phyloP scores from a whole-genome alignment of 2,797 vertebrate species.

The Eulemur rubriventer region DNA sequence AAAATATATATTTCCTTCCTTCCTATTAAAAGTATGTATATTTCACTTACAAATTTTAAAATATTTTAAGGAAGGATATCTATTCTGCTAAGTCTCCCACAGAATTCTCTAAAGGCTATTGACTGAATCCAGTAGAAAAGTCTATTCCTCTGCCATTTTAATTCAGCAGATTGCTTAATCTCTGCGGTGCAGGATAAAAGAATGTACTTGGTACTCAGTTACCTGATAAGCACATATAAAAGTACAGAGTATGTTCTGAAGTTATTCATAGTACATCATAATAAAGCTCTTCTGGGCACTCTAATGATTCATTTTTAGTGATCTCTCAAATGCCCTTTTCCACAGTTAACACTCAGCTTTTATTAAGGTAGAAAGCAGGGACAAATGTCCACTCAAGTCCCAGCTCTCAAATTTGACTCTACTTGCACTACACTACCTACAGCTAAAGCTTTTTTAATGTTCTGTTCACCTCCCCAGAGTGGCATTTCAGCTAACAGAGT shows the following conservation, averaged over 20 bases:
- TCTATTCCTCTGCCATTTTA: conserved; percentile 68
- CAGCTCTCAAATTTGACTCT: conserved; percentile 88
- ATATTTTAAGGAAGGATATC: conserved; percentile 59
- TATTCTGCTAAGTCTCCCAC: conserved; percentile 50
- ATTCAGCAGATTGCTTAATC: conserved; percentile 73
- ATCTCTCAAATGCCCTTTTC: conserved; percentile 87
- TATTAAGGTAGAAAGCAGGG: conserved; percentile 88
- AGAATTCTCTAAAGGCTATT: conserved; percentile 53
- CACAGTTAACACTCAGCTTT: conserved; percentile 88
- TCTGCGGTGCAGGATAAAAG: conserved; percentile 72
- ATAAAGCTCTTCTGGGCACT: conserved; percentile 86
- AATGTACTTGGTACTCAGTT: conserved; percentile 65
- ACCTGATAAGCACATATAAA: conserved; percentile 74
- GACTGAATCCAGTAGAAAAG: conserved; percentile 42
- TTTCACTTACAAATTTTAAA: conserved; percentile 33
- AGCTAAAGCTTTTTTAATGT: conserved; percentile 88
- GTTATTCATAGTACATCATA: conserved; percentile 83
- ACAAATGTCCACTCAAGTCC: conserved; percentile 89
- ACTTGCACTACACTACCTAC: conserved; percentile 83
- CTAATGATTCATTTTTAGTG: conserved; percentile 89
- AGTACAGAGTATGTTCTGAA: conserved; percentile 74
- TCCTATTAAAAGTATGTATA: not conserved
- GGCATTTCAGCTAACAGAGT: conserved; percentile 88
- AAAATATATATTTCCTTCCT: conserved; percentile 49
- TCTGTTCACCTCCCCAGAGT: conserved; percentile 85